These are phyloP conservation scores for Hypercompe scribonia DNA, from an alignment of 2,888 invertebrate species.

Conservation along the genomic window DNA sequence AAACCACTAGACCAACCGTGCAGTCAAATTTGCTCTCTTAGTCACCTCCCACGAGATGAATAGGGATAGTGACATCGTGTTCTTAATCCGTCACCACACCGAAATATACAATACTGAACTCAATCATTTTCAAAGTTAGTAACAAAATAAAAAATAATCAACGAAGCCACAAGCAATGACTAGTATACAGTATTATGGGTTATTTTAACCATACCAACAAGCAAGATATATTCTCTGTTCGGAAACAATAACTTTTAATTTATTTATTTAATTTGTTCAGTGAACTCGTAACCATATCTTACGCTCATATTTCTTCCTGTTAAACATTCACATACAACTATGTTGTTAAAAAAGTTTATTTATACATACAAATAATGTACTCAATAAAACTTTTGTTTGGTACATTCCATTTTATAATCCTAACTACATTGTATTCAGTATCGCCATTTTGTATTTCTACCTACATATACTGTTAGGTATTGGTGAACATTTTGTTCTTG, in stretches of 20 bases:
- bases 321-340: constrained; percentile 10
- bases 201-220: neutral
- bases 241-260: neutral
- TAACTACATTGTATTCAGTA: constrained; percentile 11
- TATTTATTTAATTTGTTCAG: constrained; percentile 5
- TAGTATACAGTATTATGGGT: no score
- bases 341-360: constrained; percentile 11
- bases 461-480: neutral
- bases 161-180: no score
- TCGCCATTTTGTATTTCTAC: neutral
- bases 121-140: no score
- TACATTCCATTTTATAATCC: neutral
- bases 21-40: no score
- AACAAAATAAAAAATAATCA: no score
- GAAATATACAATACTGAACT: no score
- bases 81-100: no score
- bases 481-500: neutral
- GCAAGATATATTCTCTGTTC: neutral
- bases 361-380: neutral
- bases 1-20: no score
- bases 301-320: constrained; percentile 9
- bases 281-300: neutral
- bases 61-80: no score
- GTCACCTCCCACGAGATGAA: no score
- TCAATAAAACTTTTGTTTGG: constrained; percentile 1